These are phyloP conservation scores for Rhinella marina DNA, from an alignment of 2,797 vertebrate species.

Conservation along the genomic window DNA sequence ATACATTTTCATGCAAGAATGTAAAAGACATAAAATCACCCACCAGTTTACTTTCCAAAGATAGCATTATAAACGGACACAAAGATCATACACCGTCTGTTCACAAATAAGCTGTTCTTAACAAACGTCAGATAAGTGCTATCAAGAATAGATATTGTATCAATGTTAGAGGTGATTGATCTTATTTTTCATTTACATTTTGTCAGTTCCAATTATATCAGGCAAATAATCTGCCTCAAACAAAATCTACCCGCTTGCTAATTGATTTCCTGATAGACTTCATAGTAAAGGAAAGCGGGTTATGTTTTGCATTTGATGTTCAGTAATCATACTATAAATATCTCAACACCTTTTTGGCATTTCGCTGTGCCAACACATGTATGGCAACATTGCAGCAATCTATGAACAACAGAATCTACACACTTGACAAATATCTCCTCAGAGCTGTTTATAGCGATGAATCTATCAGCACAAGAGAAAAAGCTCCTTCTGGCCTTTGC, in stretches of 20 bases:
- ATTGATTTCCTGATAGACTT: not conserved
- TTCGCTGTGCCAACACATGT: constrained; percentile 39
- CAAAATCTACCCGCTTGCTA: not conserved
- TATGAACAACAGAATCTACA: constrained; percentile 60
- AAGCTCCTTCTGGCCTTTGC: constrained; percentile 64
- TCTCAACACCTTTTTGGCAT: constrained; percentile 23
- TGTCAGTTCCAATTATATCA: no score
- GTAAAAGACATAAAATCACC: no score
- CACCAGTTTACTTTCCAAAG: no score
- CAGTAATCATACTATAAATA: constrained; percentile 49
- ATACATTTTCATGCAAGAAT: no score
- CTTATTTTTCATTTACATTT: no score
- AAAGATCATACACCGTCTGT: no score
- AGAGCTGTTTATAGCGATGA: constrained; percentile 63
- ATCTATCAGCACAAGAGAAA: constrained; percentile 65
- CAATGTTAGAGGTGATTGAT: no score
- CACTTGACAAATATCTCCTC: constrained; percentile 61
- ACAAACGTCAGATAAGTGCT: no score
- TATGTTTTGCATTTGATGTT: not conserved
- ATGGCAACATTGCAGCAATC: constrained; percentile 60
- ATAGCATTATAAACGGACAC: no score
- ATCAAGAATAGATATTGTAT: no score
- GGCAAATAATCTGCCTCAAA: not conserved
- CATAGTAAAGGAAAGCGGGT: not conserved
- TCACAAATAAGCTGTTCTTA: no score